Conservation (phyloP, 2,888 invertebrate genomes). For the Exocentrus adspersus region DNA sequence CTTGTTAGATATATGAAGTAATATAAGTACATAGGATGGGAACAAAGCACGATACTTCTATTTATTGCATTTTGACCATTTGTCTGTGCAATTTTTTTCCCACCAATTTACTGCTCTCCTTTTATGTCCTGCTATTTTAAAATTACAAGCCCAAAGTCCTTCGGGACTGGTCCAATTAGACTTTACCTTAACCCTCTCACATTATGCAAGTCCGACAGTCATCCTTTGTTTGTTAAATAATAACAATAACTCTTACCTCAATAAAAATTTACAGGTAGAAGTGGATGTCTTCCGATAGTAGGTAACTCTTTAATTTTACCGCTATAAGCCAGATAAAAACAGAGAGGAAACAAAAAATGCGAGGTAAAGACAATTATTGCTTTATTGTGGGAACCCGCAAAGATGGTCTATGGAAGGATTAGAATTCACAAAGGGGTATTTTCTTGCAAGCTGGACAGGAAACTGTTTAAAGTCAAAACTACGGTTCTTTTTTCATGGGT, state of each 20-base stretch:
- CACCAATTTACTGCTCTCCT: no score
- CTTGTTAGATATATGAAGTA: no score
- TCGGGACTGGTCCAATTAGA: slow-evolving; percentile 9
- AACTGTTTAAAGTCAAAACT: no score
- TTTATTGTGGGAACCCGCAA: slow-evolving; percentile 14
- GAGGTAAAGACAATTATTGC: slow-evolving; percentile 15
- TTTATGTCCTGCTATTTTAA: no score
- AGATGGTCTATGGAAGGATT: not conserved
- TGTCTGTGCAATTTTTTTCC: no score
- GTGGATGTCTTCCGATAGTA: slow-evolving; percentile 9
- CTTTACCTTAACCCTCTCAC: not conserved
- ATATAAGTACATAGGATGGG: no score
- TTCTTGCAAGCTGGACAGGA: no score
- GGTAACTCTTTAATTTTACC: slow-evolving; percentile 11
- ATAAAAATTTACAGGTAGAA: slow-evolving; percentile 16
- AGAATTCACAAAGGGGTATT: no score
- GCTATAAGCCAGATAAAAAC: slow-evolving; percentile 2
- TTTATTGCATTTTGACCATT: no score
- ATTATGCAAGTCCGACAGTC: slow-evolving; percentile 11
- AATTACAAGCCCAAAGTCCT: not conserved
- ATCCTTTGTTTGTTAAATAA: slow-evolving; percentile 19
- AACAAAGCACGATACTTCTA: no score
- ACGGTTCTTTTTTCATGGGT: no score
- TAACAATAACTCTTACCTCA: slow-evolving; percentile 11
- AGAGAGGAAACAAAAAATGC: slow-evolving; percentile 8